Evolutionary conservation across 2,113 vertebrate species (phyloP), one percentile per base, ranked within the genome.

Genomic region (Nyctibius bracteatus): DNA sequence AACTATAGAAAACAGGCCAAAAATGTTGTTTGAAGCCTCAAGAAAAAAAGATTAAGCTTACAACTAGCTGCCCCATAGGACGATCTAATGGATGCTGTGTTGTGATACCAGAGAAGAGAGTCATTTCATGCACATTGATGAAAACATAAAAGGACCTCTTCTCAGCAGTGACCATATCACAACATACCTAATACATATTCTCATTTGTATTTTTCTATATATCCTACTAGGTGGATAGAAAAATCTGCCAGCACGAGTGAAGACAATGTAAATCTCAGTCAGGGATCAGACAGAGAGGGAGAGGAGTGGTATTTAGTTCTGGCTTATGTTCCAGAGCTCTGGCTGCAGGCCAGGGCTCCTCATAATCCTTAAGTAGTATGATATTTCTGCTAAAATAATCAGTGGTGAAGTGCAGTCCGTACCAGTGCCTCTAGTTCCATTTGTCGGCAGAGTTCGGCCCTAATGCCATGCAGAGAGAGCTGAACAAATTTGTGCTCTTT

Each of bases 321-420:
- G 93, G 85, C 59, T 82, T 55, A 30, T 0, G 13, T 83, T 92
- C n/a, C 46, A 66, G 59, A 78, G 39, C 55, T 83, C 63, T 94
- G 92, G 88, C 90, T 92, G 72, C 44, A 81, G 51, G 85, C 95
- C 88, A 92, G 57, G 33, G 22, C 75, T 95, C n/a, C 71, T 90
- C 85, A 59, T 96, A 93, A 93, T 94, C 93, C 88, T 87, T 57
- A 75, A 93, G 79, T 31, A 92, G 87, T 80, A 46, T 81, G 87
- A 89, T 95, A 88, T 93, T 96, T 93, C 71, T 97, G 90, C 79
- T 92, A 55, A 92, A 92, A 81, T 88, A 85, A 83, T 90, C 78
- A 46, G n/a, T 1, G 18, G 63, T 70, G 55, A 88, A 90, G 71
- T 58, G 86, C 74, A 63, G 71, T 43, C 23, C 1, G 58, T 88